Conservation (phyloP, 2,113 vertebrate species). For the Calyptomena viridis region DNA sequence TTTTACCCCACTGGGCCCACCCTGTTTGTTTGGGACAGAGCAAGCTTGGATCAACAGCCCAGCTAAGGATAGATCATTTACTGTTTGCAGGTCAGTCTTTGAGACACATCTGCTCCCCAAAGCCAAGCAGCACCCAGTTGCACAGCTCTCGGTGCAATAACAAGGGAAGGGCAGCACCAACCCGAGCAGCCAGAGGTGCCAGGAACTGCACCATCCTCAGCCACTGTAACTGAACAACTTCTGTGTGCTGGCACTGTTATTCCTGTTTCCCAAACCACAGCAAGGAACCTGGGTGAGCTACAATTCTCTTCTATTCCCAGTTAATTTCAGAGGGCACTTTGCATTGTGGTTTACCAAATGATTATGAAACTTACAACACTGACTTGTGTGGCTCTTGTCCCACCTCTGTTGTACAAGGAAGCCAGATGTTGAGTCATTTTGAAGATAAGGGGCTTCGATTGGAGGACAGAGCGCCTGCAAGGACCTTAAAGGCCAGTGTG, state of each 20-base stretch:
- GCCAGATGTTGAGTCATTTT: not conserved
- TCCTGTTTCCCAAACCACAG: not conserved
- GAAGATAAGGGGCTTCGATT: too few relatives aligned
- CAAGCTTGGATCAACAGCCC: not conserved
- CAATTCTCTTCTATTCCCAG: not conserved
- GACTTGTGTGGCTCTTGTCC: not conserved
- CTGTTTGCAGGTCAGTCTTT: not conserved
- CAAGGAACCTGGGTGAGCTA: not conserved
- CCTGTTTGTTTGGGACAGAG: not conserved
- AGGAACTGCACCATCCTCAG: rapidly evolving
- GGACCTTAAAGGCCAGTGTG: too few relatives aligned
- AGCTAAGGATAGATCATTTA: not conserved
- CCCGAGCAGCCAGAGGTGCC: not conserved
- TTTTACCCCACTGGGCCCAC: not conserved
- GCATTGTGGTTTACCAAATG: not conserved
- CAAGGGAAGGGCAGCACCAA: not conserved
- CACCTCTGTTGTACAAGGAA: not conserved
- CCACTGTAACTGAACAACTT: not conserved
- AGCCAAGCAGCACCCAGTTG: rapidly evolving
- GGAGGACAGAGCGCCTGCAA: rapidly evolving
- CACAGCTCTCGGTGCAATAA: not conserved
- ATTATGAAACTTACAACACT: not conserved
- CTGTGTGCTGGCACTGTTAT: too few relatives aligned
- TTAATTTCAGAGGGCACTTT: not conserved
- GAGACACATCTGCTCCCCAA: not conserved